A percentile compares a stretch with the other conserved stretches of the same genome.
Conservation (phyloP, 2,113 vertebrate species). For the Zonotrichia leucophrys region DNA sequence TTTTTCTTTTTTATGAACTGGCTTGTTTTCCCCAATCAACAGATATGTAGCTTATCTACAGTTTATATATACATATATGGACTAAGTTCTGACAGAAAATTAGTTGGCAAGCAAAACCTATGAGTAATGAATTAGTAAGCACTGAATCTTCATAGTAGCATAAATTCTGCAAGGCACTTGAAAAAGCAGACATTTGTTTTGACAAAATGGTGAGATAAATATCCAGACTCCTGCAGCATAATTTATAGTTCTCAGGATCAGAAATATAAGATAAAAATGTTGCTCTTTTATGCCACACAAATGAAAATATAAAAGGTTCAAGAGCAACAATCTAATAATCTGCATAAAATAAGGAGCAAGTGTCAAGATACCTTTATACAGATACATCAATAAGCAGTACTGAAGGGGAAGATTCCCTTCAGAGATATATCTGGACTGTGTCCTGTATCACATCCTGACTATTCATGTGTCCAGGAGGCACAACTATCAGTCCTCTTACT, state of each 20-base stretch:
- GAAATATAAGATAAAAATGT: not conserved
- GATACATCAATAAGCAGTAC: not conserved
- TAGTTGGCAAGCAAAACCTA: not conserved
- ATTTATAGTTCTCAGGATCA: not conserved
- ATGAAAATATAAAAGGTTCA: not conserved
- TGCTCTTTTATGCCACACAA: not conserved
- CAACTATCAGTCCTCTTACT: not conserved
- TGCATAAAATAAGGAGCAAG: not conserved
- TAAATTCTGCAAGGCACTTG: not conserved
- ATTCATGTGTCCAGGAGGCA: not conserved
- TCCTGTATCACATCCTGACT: not conserved
- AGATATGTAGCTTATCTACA: not conserved
- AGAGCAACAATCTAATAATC: not conserved
- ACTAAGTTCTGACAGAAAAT: not conserved
- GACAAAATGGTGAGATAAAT: not conserved
- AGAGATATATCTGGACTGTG: not conserved
- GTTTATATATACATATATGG: not conserved
- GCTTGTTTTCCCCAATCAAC: not conserved
- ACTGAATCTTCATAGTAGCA: not conserved
- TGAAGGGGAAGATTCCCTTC: not conserved
- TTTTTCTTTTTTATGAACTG: not conserved
- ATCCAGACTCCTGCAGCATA: not conserved
- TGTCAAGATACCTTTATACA: not conserved
- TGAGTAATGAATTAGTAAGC: constrained; percentile 18
- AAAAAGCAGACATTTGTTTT: not conserved